A percentile compares a stretch with the other conserved stretches of the same genome.
These are phyloP conservation scores for Diarsia mendica DNA, from an alignment of 2,888 invertebrate species.

Conservation along the genomic window DNA sequence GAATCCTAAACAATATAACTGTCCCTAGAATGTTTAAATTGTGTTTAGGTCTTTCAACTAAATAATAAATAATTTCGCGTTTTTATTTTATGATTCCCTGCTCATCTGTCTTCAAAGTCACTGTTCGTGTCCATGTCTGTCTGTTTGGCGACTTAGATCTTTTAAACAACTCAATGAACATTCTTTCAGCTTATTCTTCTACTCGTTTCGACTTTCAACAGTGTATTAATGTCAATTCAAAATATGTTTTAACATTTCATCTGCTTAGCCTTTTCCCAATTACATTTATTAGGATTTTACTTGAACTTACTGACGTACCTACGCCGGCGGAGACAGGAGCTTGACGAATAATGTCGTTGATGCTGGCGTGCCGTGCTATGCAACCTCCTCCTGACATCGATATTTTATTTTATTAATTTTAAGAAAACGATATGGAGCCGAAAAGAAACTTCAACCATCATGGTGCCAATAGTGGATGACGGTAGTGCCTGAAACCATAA, in stretches of 20 bases:
- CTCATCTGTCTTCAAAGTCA: not conserved
- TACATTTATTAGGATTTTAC: no score
- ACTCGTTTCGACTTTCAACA: not conserved
- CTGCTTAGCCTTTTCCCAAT: not conserved
- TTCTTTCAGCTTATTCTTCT: not conserved
- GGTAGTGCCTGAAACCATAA: no score
- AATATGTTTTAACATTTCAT: not conserved
- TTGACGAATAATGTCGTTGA: no score
- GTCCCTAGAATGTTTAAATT: constrained; percentile 12
- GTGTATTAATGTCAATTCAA: not conserved
- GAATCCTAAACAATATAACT: constrained; percentile 51
- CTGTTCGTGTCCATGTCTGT: not conserved
- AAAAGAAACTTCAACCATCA: no score
- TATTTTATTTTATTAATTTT: no score
- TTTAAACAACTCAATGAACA: not conserved
- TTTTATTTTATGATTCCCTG: not conserved
- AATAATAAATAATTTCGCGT: not conserved
- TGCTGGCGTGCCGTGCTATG: no score
- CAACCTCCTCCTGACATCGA: no score
- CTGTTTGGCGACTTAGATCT: not conserved
- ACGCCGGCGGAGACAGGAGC: no score
- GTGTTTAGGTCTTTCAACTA: not conserved
- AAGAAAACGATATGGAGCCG: no score
- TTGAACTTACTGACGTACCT: no score
- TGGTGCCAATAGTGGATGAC: no score